phyloP scores from a whole-genome alignment of 2,113 vertebrate genomes.

The Mesoclemmys tuberculata region DNA sequence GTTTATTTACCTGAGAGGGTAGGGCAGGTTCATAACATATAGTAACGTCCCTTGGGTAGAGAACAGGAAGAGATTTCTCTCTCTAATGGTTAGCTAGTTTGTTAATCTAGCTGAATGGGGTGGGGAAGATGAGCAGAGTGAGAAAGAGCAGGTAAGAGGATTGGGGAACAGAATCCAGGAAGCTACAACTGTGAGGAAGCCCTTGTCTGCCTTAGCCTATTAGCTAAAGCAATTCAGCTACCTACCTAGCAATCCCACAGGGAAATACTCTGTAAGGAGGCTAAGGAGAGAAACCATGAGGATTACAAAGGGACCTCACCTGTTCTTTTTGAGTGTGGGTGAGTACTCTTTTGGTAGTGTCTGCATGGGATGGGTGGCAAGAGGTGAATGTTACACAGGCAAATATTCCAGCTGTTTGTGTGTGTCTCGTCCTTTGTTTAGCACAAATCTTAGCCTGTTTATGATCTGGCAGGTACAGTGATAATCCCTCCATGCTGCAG shows the following conservation, averaged over 20 bases:
- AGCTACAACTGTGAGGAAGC: neutral
- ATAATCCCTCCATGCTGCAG: neutral
- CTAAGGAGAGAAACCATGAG: neutral
- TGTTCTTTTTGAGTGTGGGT: slow-evolving; percentile 66
- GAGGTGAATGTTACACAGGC: neutral
- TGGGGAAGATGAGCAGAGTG: neutral
- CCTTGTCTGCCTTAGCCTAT: neutral
- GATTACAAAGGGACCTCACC: neutral
- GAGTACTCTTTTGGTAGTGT: slow-evolving; percentile 48
- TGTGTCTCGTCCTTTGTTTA: neutral
- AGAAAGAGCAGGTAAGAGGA: neutral
- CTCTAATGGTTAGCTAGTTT: neutral
- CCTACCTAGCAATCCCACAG: neutral
- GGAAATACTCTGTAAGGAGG: slow-evolving; percentile 4
- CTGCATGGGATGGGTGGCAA: neutral
- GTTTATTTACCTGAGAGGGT: slow-evolving; percentile 12
- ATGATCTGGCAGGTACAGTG: neutral
- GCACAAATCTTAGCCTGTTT: slow-evolving; percentile 11
- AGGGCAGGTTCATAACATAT: neutral
- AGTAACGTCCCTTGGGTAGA: neutral
- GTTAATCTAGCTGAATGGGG: slow-evolving; percentile 1
- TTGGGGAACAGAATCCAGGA: neutral
- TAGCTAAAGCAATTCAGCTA: neutral
- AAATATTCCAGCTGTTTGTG: neutral
- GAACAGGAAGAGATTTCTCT: neutral